These are phyloP conservation scores for Iphiclides podalirius DNA, from an alignment of 2,888 invertebrate genomes.

Conservation along the genomic window DNA sequence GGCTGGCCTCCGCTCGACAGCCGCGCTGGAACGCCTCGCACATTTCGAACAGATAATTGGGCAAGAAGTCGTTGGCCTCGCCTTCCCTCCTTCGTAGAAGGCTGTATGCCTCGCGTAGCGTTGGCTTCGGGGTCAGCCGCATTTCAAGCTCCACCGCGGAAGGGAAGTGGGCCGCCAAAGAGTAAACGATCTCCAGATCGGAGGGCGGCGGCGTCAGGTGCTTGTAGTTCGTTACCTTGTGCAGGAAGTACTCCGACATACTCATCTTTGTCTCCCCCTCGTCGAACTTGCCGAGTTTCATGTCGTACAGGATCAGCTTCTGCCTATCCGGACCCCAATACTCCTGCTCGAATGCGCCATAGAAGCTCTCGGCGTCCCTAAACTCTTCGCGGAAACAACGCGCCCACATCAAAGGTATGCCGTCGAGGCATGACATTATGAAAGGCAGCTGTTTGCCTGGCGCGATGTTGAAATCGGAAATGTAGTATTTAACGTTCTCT, in stretches of 20 bases:
- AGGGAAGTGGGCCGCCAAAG: conserved; percentile 70
- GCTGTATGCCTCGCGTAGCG: conserved; percentile 69
- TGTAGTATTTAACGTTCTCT: conserved; percentile 65
- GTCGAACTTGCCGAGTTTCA: conserved; percentile 72
- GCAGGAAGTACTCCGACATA: conserved; percentile 73
- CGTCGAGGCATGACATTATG: conserved; percentile 68
- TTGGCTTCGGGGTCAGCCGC: conserved; percentile 68
- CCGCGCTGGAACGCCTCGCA: conserved; percentile 72
- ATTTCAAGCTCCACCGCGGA: conserved; percentile 70
- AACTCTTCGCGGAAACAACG: conserved; percentile 69
- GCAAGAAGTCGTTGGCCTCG: conserved; percentile 64
- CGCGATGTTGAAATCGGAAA: conserved; percentile 61
- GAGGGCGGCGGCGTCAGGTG: conserved; percentile 70
- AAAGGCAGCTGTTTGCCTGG: conserved; percentile 62
- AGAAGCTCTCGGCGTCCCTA: conserved; percentile 57
- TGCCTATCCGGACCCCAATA: conserved; percentile 72
- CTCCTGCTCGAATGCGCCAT: conserved; percentile 65
- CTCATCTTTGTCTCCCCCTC: conserved; percentile 54
- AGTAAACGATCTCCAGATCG: conserved; percentile 72
- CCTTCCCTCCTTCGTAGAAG: conserved; percentile 70
- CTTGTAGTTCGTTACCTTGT: conserved; percentile 70
- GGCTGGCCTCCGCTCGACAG: conserved; percentile 53
- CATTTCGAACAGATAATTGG: conserved; percentile 75
- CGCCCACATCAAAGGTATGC: conserved; percentile 71
- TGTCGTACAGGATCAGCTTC: conserved; percentile 67